Percentiles rank a stretch among this genome's conserved stretches.
phyloP scores from a whole-genome alignment of 2,797 vertebrate species.

The Crocodylus rhombifer region DNA sequence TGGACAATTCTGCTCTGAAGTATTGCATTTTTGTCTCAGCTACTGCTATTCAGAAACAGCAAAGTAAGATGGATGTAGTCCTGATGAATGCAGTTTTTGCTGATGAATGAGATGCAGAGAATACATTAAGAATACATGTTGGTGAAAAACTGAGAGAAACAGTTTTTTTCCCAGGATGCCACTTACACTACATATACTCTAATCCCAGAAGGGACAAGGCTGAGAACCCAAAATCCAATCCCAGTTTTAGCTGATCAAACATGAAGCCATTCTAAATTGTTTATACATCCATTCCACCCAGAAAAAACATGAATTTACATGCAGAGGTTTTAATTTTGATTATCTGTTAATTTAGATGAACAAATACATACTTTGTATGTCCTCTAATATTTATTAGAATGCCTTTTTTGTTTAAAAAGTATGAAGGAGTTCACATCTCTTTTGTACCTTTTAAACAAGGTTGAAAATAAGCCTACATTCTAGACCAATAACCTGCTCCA shows the following conservation, averaged over 20 bases:
- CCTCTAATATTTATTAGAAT: neutral
- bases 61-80: slow-evolving; percentile 45
- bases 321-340: slow-evolving; percentile 15
- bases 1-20: neutral
- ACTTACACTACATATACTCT: slow-evolving; percentile 49
- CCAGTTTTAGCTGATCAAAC: slow-evolving; percentile 35
- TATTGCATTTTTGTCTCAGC: slow-evolving; percentile 13
- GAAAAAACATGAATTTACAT: slow-evolving; percentile 40
- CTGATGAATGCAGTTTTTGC: slow-evolving; percentile 58
- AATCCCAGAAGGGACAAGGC: slow-evolving; percentile 41
- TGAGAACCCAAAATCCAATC: slow-evolving; percentile 53
- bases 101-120: slow-evolving; percentile 59
- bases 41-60: neutral
- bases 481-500: slow-evolving; percentile 32
- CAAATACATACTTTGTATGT: neutral
- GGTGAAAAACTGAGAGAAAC: slow-evolving; percentile 44
- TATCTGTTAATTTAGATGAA: neutral
- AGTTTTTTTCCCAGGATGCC: slow-evolving; percentile 51
- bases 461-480: slow-evolving; percentile 14
- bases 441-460: slow-evolving; percentile 18
- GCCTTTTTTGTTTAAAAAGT: neutral
- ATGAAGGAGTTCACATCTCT: neutral
- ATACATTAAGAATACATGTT: slow-evolving; percentile 49
- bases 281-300: neutral
- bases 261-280: slow-evolving; percentile 40